phyloP scores from a whole-genome alignment of 2,113 vertebrate genomes.

The Poeciliopsis prolifica region DNA sequence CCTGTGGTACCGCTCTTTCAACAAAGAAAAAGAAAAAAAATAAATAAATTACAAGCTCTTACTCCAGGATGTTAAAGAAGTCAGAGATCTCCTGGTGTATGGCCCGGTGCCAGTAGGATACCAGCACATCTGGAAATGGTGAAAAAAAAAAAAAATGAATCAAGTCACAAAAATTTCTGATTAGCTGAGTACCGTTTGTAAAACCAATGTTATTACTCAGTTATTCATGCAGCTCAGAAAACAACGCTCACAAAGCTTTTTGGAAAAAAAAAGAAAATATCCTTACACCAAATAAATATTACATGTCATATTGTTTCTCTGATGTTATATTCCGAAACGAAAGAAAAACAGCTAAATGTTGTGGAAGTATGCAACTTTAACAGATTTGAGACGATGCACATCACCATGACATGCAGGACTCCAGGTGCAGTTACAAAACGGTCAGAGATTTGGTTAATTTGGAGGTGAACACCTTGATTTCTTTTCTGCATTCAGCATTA shows the following conservation, averaged over 20 bases:
- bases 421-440: too few species aligned
- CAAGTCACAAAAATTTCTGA: slow-evolving; percentile 1
- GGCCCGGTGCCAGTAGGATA: slow-evolving; percentile 96
- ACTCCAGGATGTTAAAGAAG: slow-evolving; percentile 99
- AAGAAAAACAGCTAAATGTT: too few species aligned
- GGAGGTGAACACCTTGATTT: background rate
- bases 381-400: too few species aligned
- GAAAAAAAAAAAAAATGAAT: slow-evolving; percentile 7
- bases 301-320: background rate
- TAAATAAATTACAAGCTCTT: slow-evolving; percentile 70
- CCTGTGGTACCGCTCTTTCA: slow-evolving; percentile 1
- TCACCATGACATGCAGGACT: too few species aligned
- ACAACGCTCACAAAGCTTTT: background rate
- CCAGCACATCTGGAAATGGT: slow-evolving; percentile 87
- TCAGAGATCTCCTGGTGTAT: slow-evolving; percentile 94
- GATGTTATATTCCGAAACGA: background rate
- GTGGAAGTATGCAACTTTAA: too few species aligned
- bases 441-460: background rate
- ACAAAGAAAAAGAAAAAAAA: background rate
- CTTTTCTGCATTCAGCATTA: background rate
- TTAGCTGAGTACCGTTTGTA: background rate
- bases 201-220: background rate
- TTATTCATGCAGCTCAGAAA: background rate
- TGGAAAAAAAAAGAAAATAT: background rate
- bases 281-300: background rate